Percentiles rank a stretch among this genome's conserved stretches.
These are phyloP conservation scores for Heliconius sara DNA, from an alignment of 2,888 invertebrate species.

Conservation along the genomic window DNA sequence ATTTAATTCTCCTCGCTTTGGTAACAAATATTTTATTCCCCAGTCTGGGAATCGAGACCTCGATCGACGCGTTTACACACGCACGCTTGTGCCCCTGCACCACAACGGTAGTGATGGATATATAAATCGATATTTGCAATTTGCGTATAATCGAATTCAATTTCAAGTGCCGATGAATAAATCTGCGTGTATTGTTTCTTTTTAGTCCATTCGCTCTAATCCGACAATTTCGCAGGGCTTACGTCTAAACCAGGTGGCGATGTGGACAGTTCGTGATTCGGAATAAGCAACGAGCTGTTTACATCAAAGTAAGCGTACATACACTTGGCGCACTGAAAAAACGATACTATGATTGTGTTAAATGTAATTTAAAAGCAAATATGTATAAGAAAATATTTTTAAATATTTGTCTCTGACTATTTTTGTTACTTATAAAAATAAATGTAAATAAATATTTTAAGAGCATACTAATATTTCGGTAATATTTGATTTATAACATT, in stretches of 20 bases:
- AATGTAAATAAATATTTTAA: not conserved
- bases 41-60: too few relatives aligned
- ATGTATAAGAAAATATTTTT: not conserved
- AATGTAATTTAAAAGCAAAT: not conserved
- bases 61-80: too few relatives aligned
- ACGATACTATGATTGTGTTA: not conserved
- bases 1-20: too few relatives aligned
- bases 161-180: slow-evolving; percentile 35
- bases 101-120: too few relatives aligned
- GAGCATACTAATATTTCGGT: not conserved
- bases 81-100: too few relatives aligned
- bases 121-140: too few relatives aligned
- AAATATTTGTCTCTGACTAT: not conserved
- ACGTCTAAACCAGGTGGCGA: slow-evolving; percentile 64
- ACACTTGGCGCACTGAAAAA: slow-evolving; percentile 6
- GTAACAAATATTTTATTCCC: too few relatives aligned
- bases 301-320: slow-evolving; percentile 39
- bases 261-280: slow-evolving; percentile 72
- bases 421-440: not conserved
- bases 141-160: slow-evolving; percentile 13
- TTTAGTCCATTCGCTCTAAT: slow-evolving; percentile 64
- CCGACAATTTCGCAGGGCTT: slow-evolving; percentile 68
- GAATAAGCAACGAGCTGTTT: slow-evolving; percentile 63
- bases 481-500: not conserved
- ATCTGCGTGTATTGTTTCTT: slow-evolving; percentile 50